Base-by-base conservation (phyloP, 2,797 vertebrate species). In the Lacerta bilineata region DNA sequence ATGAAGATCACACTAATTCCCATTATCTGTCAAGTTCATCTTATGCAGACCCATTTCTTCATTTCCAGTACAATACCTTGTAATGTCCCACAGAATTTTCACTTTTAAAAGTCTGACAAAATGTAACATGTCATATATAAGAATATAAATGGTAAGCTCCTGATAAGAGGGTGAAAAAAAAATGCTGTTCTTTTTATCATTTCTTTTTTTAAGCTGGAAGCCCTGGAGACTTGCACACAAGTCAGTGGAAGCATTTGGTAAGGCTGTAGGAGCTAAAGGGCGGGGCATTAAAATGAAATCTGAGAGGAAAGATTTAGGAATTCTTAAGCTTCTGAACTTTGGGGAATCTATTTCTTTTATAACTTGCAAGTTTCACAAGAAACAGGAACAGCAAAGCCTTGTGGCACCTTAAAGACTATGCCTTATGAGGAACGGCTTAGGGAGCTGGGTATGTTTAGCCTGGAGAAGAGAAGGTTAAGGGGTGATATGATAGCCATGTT, bases 191-290 rank as follows among this genome's bases (percentile, higher is more conserved):
- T 18, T 82, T 77, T 87, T 76, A 61, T 69, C 7, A 36, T n/a
- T 0, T 1, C 33, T 64, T 89, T 69, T 69, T 89, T 84, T 59
- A 92, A 89, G 25, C 46, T 18, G 66, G 88, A 93, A 83, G 3
- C 1, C 64, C n/a, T 43, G 87, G 78, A 23, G 18, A 50, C 15
- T 86, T 91, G 80, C 33, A 76, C 23, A 87, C 33, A 92, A 93
- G 64, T 69, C 36, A 11, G 59, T 85, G 91, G 74, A 88, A 29
- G n/a, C 39, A 91, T 83, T 46, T 84, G 91, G 80, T 41, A 3
- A 92, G 5, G 29, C 2, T 89, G 46, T 23, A 77, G 80, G 83
- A 91, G 90, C 80, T 91, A 72, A 46, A 92, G 20, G 20, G 61
- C 1, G 50, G 59, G 59, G 18, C n/a, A 55, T 13, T 77, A 88